Conservation (phyloP, 1,140 invertebrate genomes). For the Stenopsyche tienmushanensis region DNA sequence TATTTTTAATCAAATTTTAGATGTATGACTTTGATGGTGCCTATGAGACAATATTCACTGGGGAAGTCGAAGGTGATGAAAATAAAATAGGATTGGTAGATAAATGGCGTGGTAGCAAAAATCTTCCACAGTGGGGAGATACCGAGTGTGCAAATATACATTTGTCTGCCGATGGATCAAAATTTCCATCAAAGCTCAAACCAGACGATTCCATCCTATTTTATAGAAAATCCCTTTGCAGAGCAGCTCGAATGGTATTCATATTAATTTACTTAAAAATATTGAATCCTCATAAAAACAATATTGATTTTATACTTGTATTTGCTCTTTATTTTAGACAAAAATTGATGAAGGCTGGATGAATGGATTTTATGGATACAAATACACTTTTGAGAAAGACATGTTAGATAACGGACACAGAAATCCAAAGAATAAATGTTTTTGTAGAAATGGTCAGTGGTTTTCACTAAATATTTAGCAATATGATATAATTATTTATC, state of each 20-base stretch:
- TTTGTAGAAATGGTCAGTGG: conserved; percentile 62
- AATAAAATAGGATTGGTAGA: conserved; percentile 68
- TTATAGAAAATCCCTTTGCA: conserved; percentile 80
- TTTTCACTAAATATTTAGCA: too few species aligned
- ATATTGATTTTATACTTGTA: not conserved
- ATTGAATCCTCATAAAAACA: conserved; percentile 36
- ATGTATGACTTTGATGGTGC: conserved; percentile 86
- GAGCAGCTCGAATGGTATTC: conserved; percentile 61
- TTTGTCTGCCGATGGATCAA: conserved; percentile 81
- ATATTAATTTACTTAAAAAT: not conserved
- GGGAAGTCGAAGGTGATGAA: conserved; percentile 58
- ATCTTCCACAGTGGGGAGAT: conserved; percentile 75
- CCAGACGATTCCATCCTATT: conserved; percentile 71
- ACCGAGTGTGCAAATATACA: conserved; percentile 72
- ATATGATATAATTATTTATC: too few species aligned
- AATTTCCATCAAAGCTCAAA: conserved; percentile 71
- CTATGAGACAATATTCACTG: conserved; percentile 77
- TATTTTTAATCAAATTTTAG: conserved; percentile 49
- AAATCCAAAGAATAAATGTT: conserved; percentile 74
- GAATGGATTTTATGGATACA: conserved; percentile 62
- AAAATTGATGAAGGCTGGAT: conserved; percentile 58
- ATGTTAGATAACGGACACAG: conserved; percentile 73
- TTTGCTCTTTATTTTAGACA: conserved; percentile 60
- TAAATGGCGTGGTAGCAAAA: conserved; percentile 69
- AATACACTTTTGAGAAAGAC: conserved; percentile 72